phyloP scores from a whole-genome alignment of 2,888 invertebrate species.

The Gordius sp. region DNA sequence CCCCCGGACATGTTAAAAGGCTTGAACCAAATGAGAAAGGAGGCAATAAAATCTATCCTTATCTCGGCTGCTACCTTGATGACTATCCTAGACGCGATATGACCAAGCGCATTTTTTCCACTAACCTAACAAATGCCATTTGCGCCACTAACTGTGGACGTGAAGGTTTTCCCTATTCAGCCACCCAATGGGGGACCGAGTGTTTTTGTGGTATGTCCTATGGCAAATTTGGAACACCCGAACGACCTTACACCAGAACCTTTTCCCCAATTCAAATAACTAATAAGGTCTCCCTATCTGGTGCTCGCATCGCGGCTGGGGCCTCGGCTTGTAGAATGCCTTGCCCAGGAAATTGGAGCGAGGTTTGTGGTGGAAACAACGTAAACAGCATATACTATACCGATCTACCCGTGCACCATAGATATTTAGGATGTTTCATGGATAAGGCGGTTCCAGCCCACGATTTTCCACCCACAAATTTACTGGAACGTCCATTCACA shows the following conservation, averaged over 20 bases:
- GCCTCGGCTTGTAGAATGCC: constrained; percentile 3
- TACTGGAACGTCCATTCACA: not conserved
- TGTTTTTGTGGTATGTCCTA: constrained; percentile 13
- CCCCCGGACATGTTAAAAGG: no score
- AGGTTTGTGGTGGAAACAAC: constrained; percentile 11
- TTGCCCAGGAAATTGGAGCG: not conserved
- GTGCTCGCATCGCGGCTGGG: not conserved
- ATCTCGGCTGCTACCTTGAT: constrained; percentile 1
- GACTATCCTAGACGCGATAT: constrained; percentile 8
- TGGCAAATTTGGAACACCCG: not conserved
- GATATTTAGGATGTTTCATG: not conserved
- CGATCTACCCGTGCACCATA: not conserved
- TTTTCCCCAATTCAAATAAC: not conserved
- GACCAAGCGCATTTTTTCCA: not conserved
- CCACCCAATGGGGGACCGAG: constrained; percentile 11
- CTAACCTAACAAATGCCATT: not conserved
- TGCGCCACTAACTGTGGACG: not conserved
- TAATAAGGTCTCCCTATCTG: not conserved
- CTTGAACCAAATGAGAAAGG: no score
- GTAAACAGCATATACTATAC: constrained; percentile 10
- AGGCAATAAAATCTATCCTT: no score
- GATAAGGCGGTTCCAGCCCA: not conserved
- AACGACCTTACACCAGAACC: not conserved
- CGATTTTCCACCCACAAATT: not conserved
- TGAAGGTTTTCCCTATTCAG: constrained; percentile 2